phyloP scores from a whole-genome alignment of 2,888 invertebrate species.

The Congeria kusceri region DNA sequence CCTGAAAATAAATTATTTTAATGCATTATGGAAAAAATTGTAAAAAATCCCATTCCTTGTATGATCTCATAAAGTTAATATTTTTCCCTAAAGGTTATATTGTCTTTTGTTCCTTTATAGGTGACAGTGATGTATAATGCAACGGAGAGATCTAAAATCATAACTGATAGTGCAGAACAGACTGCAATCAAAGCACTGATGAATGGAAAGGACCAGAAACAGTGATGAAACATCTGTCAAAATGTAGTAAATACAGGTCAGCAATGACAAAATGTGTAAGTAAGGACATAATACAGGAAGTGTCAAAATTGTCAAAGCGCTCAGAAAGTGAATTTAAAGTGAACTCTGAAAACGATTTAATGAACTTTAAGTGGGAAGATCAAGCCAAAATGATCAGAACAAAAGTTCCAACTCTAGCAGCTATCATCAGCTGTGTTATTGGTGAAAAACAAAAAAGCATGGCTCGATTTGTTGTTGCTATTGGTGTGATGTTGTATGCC shows the following conservation, averaged over 20 bases:
- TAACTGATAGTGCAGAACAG: constrained; percentile 16
- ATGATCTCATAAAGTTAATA: no score
- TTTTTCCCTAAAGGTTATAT: no score
- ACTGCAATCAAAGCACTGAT: constrained; percentile 11
- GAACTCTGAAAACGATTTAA: constrained; percentile 24
- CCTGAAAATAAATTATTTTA: no score
- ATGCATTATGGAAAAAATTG: no score
- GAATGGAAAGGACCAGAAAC: neutral
- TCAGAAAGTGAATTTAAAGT: constrained; percentile 6
- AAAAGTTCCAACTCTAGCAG: constrained; percentile 19
- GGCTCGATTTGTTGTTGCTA: constrained; percentile 18
- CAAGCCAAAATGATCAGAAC: constrained; percentile 9
- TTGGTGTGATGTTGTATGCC: constrained; percentile 29
- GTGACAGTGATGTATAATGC: no score
- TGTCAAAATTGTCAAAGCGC: neutral
- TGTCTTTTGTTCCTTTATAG: no score
- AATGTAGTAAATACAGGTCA: constrained; percentile 6
- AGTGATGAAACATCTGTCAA: constrained; percentile 17
- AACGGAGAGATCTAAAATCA: constrained; percentile 9
- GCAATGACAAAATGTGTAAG: constrained; percentile 1
- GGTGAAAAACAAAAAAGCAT: constrained; percentile 3
- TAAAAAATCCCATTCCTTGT: no score
- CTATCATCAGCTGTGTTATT: no score
- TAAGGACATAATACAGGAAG: constrained; percentile 6
- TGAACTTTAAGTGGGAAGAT: constrained; percentile 30